Evolutionary conservation across 2,888 invertebrate species (phyloP).

Genomic region (Agrotis puta): DNA sequence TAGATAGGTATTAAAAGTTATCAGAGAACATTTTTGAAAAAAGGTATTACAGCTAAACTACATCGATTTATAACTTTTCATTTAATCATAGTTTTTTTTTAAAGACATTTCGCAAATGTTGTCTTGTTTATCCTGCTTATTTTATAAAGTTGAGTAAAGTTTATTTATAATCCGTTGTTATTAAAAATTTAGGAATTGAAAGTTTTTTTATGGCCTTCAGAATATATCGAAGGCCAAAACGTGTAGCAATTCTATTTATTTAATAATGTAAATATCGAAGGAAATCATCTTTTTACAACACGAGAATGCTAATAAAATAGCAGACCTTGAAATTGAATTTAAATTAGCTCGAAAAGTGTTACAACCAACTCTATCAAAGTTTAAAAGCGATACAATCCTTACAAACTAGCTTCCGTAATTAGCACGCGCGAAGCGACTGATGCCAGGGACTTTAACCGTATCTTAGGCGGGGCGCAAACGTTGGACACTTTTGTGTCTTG

Average conservation of each 20-base stretch:
- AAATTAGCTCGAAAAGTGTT: constrained; percentile 25
- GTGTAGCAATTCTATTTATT: background rate
- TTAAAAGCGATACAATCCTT: constrained; percentile 16
- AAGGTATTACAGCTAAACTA: too few relatives aligned
- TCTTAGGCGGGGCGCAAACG: too few relatives aligned
- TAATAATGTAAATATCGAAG: constrained; percentile 15
- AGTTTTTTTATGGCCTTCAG: constrained; percentile 3
- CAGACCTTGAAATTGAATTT: constrained; percentile 39
- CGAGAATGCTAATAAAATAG: background rate
- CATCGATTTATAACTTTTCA: too few relatives aligned
- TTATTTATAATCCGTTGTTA: too few relatives aligned
- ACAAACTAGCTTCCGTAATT: constrained; percentile 41
- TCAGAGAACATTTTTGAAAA: too few relatives aligned
- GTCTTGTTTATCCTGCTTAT: too few relatives aligned
- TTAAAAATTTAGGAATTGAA: too few relatives aligned
- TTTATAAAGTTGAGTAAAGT: too few relatives aligned
- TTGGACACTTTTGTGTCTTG: too few relatives aligned
- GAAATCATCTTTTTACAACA: constrained; percentile 12
- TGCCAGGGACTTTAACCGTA: constrained; percentile 36
- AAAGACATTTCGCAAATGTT: too few relatives aligned
- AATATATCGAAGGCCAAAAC: constrained; percentile 1
- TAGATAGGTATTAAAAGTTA: background rate
- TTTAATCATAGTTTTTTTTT: too few relatives aligned
- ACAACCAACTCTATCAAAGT: constrained; percentile 11
- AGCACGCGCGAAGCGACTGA: constrained; percentile 56